Conservation (phyloP, 2,113 vertebrate genomes). For the Pygoscelis antarcticus region DNA sequence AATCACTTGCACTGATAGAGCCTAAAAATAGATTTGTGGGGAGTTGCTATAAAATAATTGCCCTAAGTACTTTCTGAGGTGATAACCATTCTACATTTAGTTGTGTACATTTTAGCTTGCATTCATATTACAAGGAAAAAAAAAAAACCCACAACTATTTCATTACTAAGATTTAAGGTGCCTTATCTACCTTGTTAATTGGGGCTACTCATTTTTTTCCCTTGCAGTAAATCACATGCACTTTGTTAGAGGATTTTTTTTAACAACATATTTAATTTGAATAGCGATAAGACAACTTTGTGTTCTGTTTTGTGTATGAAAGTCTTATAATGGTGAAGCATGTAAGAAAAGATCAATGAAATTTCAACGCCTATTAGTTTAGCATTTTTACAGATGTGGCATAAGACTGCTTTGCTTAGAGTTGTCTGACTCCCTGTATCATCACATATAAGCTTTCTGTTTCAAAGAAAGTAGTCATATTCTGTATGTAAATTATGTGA, state of each 20-base stretch:
- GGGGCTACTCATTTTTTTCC: not conserved
- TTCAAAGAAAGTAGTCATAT: conserved; percentile 67
- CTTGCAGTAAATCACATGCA: conserved; percentile 9
- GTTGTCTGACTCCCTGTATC: conserved; percentile 22
- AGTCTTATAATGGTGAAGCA: conserved; percentile 5
- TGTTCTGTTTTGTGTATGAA: not conserved
- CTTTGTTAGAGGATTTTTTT: not conserved
- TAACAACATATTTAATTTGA: not conserved
- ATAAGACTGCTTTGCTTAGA: conserved; percentile 10
- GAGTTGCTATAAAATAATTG: conserved; percentile 40
- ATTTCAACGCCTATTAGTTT: not conserved
- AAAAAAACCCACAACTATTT: not conserved
- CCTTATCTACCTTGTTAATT: conserved; percentile 49
- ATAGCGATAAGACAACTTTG: not conserved
- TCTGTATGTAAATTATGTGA: conserved; percentile 74
- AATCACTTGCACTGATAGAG: conserved; percentile 21
- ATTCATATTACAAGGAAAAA: not conserved
- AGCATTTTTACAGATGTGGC: conserved; percentile 1
- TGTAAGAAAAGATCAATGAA: not conserved
- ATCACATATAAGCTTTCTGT: conserved; percentile 49
- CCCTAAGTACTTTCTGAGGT: conserved; percentile 3
- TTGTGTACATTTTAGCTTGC: not conserved
- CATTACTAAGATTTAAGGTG: conserved; percentile 39
- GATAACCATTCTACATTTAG: not conserved
- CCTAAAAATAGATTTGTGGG: conserved; percentile 25